Conservation (phyloP, 2,797 vertebrate genomes). For the Gallinago stenura region DNA sequence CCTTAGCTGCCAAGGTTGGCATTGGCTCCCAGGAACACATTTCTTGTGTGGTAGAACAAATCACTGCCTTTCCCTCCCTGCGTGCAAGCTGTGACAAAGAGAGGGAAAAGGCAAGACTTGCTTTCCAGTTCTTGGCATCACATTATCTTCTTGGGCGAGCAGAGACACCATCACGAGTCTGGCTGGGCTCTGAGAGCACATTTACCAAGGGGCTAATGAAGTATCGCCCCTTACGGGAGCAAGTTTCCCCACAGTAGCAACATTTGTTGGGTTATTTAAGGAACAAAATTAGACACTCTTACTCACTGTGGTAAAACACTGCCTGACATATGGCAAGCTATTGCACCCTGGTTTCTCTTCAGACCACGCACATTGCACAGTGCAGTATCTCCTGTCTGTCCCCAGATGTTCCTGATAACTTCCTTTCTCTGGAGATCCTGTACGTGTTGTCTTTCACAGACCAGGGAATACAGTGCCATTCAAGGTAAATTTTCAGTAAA, state of each 20-base stretch:
- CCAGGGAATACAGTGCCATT: neutral
- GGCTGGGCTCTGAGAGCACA: neutral
- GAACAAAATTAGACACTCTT: neutral
- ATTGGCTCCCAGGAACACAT: neutral
- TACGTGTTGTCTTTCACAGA: neutral
- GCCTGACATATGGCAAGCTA: neutral
- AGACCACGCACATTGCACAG: neutral
- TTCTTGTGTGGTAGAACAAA: neutral
- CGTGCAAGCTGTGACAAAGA: fast-evolving
- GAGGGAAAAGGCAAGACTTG: neutral
- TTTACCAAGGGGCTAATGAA: neutral
- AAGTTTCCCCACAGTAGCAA: neutral
- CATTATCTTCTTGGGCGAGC: neutral
- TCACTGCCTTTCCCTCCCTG: neutral
- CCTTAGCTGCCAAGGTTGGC: neutral
- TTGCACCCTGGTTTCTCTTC: neutral
- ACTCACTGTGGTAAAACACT: neutral
- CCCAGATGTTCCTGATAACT: neutral
- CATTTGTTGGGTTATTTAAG: neutral
- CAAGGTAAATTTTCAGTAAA: neutral
- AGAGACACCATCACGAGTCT: neutral
- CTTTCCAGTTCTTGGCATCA: neutral
- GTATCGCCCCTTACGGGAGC: neutral
- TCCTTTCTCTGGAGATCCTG: neutral
- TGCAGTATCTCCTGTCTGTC: neutral